Percentiles rank a stretch among this genome's conserved stretches.
phyloP scores from a whole-genome alignment of 2,113 vertebrate species.

The Brachirus orientalis region DNA sequence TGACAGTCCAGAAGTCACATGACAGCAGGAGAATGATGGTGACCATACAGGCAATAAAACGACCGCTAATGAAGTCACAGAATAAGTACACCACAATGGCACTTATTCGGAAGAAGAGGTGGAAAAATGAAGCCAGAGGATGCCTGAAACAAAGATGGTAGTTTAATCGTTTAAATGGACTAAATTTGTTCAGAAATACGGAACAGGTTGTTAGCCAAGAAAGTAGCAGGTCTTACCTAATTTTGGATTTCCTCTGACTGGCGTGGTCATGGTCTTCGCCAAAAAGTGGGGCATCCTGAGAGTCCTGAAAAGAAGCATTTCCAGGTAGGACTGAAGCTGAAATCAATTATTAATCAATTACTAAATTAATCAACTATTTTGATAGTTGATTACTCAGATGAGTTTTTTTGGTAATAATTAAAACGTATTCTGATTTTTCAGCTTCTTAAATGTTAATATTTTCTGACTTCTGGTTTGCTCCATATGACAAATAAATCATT shows the following conservation, averaged over 20 bases:
- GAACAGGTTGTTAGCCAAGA: too few species aligned
- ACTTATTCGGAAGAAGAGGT: slow-evolving; percentile 92
- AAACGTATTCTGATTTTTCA: too few species aligned
- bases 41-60: slow-evolving; percentile 93
- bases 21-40: slow-evolving; percentile 93
- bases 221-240: slow-evolving; percentile 78
- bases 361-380: too few species aligned
- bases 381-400: too few species aligned
- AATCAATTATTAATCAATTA: background rate
- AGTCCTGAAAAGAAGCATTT: slow-evolving; percentile 78
- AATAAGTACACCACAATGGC: slow-evolving; percentile 90
- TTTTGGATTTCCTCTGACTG: slow-evolving; percentile 77
- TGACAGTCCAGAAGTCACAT: slow-evolving; percentile 97
- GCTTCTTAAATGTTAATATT: too few species aligned
- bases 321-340: too few species aligned
- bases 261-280: slow-evolving; percentile 87
- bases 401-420: too few species aligned
- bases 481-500: too few species aligned
- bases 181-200: too few species aligned
- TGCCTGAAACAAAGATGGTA: slow-evolving; percentile 80
- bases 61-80: slow-evolving; percentile 87
- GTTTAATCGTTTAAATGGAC: background rate
- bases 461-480: too few species aligned
- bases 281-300: slow-evolving; percentile 90
- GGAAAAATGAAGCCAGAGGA: slow-evolving; percentile 92